phyloP scores from a whole-genome alignment of 2,113 vertebrate species.

The Periophthalmus modestus region DNA sequence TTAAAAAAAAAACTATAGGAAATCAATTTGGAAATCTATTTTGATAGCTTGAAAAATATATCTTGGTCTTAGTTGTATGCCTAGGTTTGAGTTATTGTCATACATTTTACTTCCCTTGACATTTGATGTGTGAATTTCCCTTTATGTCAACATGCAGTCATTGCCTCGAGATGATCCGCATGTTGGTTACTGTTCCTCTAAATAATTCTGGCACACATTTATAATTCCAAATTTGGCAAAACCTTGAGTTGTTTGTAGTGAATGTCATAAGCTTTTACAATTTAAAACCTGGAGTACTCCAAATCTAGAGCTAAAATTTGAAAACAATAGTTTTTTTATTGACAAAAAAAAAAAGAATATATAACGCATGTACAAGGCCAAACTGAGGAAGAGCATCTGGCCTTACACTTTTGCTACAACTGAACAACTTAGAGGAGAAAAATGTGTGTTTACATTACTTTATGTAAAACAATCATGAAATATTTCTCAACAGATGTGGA shows the following conservation, averaged over 20 bases:
- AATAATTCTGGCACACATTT: not conserved
- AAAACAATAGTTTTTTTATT: too few species aligned
- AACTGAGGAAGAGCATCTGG: too few species aligned
- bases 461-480: not conserved
- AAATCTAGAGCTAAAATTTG: too few species aligned
- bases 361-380: too few species aligned
- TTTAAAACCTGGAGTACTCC: too few species aligned
- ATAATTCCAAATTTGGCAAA: not conserved
- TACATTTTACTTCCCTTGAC: conserved; percentile 6
- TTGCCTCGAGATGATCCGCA: not conserved
- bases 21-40: too few species aligned
- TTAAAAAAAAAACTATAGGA: too few species aligned
- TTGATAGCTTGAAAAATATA: not conserved
- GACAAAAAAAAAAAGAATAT: too few species aligned
- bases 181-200: not conserved
- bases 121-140: not conserved
- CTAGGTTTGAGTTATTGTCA: not conserved
- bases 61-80: not conserved
- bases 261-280: not conserved
- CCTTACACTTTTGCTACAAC: too few species aligned
- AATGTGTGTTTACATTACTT: too few species aligned
- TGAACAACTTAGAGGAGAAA: too few species aligned
- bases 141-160: not conserved
- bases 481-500: not conserved
- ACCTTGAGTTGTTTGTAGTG: not conserved